Conservation (phyloP, 1,140 invertebrate species). For the Doryteuthis pealeii region DNA sequence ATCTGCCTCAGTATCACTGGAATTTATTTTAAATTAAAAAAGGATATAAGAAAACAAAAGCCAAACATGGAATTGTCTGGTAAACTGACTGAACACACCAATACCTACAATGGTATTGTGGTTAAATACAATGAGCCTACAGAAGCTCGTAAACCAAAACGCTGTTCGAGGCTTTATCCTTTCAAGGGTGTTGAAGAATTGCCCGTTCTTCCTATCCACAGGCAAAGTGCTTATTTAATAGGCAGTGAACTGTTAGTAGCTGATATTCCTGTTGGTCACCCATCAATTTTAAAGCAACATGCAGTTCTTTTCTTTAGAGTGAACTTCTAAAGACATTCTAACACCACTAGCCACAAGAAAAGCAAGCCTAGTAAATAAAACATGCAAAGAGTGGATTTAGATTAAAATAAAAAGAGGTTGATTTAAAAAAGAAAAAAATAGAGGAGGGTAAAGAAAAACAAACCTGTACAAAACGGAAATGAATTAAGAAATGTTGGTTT, state of each 20-base stretch:
- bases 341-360: too few relatives aligned
- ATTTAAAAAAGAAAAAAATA: too few relatives aligned
- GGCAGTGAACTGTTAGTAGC: constrained; percentile 91
- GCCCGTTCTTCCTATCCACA: constrained; percentile 89
- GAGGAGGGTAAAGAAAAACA: too few relatives aligned
- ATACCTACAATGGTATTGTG: constrained; percentile 93
- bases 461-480: too few relatives aligned
- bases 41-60: too few relatives aligned
- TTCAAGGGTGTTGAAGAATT: constrained; percentile 91
- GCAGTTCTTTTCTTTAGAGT: constrained; percentile 93
- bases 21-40: too few relatives aligned
- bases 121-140: constrained; percentile 97
- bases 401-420: too few relatives aligned
- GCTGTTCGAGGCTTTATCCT: constrained; percentile 91
- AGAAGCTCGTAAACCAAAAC: constrained; percentile 91
- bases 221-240: constrained; percentile 95
- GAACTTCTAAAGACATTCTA: too few relatives aligned
- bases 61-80: constrained; percentile 93
- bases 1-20: too few relatives aligned
- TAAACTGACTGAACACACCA: constrained; percentile 93
- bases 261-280: constrained; percentile 96
- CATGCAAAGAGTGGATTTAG: too few relatives aligned
- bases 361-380: too few relatives aligned
- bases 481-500: too few relatives aligned
- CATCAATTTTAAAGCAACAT: constrained; percentile 98